Percentiles rank a stretch among this genome's conserved stretches.
These are phyloP conservation scores for Mus spicilegus DNA, from an alignment of 2,113 vertebrate genomes.

Conservation along the genomic window DNA sequence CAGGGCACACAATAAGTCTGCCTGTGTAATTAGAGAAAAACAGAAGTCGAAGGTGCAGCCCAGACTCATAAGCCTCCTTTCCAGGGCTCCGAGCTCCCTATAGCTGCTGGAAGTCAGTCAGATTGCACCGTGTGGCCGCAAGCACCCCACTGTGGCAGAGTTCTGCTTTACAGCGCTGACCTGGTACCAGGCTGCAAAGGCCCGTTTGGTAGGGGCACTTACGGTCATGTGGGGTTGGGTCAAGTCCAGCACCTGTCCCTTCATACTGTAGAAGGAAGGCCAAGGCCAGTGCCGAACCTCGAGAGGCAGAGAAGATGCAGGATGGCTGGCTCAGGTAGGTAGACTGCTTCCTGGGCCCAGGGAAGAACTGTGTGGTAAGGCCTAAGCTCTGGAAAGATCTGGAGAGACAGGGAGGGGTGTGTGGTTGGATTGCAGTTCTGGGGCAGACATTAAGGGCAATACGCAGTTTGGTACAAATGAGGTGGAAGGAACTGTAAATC, in stretches of 20 bases:
- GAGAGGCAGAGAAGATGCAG: not conserved
- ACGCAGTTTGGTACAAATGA: not conserved
- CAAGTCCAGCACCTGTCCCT: not conserved
- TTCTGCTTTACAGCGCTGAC: rapidly evolving
- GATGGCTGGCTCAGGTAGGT: not conserved
- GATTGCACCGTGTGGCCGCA: rapidly evolving
- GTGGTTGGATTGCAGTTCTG: rapidly evolving
- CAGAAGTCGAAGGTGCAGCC: not conserved
- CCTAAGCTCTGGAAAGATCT: not conserved
- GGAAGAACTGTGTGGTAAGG: not conserved
- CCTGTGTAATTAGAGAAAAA: not conserved
- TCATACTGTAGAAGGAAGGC: not conserved
- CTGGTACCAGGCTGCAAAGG: not conserved
- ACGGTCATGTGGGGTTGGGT: rapidly evolving
- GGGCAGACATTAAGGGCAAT: rapidly evolving
- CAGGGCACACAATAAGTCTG: not conserved
- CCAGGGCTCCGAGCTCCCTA: rapidly evolving
- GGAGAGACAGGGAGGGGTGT: not conserved
- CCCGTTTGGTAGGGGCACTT: rapidly evolving
- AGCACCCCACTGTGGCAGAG: rapidly evolving
- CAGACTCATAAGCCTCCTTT: rapidly evolving
- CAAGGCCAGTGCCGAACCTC: not conserved
- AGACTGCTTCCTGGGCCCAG: not conserved
- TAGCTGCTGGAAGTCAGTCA: rapidly evolving
- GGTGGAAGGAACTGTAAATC: not conserved